Evolutionary conservation across 2,113 vertebrate genomes (phyloP).

Genomic region (Rhinichthys klamathensis): DNA sequence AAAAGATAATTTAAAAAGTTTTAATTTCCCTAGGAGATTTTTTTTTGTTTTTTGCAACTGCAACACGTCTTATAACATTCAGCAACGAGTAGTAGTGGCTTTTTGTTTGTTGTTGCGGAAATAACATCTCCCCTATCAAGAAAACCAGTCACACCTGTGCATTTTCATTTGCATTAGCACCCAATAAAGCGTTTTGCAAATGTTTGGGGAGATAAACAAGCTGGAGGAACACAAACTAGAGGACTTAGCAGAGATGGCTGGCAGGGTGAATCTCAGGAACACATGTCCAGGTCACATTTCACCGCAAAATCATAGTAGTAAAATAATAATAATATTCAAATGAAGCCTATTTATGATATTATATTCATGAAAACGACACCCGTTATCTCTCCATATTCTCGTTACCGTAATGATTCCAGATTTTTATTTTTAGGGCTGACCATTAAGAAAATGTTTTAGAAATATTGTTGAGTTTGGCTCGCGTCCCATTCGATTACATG

Average conservation of each 20-base stretch:
- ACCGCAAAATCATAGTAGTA: background rate
- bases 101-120: slow-evolving; percentile 19
- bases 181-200: background rate
- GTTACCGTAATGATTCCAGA: background rate
- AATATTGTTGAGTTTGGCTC: too few relatives aligned
- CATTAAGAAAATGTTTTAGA: background rate
- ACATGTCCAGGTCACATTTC: background rate
- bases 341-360: background rate
- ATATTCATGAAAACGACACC: background rate
- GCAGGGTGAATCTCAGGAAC: background rate
- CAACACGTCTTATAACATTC: background rate
- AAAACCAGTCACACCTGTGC: slow-evolving; percentile 20
- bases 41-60: background rate
- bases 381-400: background rate
- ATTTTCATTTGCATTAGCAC: background rate
- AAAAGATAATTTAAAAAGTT: background rate
- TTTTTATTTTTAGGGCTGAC: background rate
- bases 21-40: slow-evolving; percentile 12
- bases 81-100: slow-evolving; percentile 13
- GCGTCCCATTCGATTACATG: too few relatives aligned
- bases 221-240: background rate
- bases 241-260: background rate
- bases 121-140: background rate
- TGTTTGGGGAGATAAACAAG: background rate
- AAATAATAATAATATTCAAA: background rate